Evolutionary conservation across 2,113 vertebrate species (phyloP), one percentile per base, ranked within the genome.

Genomic region (Rhipidura dahli): DNA sequence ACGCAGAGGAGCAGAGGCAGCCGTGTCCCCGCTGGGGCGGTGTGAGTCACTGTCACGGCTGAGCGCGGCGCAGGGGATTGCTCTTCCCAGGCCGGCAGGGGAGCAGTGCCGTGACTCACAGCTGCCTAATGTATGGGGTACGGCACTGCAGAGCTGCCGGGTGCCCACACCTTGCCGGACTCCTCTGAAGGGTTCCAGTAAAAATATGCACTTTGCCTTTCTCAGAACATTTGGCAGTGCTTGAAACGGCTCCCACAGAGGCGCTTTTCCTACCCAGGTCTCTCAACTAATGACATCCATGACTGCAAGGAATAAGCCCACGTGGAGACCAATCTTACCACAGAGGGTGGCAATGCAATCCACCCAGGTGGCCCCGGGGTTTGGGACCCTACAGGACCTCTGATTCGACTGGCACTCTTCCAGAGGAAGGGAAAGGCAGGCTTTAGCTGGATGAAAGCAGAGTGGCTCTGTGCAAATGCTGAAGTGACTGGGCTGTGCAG

Each of bases 191-290:
- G 40, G 13, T 37, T 84, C 77, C 59, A 71, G 50, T 15, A 59
- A 40, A 75, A 90, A 26, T 0, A 3, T 6, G 7, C 11, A 15
- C 35, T 1, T 7, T 37, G 49, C 47, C 54, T 64, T 66, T 80
- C 47, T 73, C 73, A 76, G 76, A 51, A 39, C 40, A 42, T 51
- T 42, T 56, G 44, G 39, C 27, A 75, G 80, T 8, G 72, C 53
- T 64, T 68, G 40, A 57, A 91, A 53, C 35, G 71, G 64, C 59
- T 87, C 44, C 61, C 23, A 6, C 19, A 63, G n/a, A 54, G 7
- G 22, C 0, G 4, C 17, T 42, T 27, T 16, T 28, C 69, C 15
- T 18, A 2, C 3, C 9, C 8, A 14, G 2, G 6, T 9, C 4
- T 26, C 85, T 28, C 30, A 72, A 1, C 33, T 75, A 53, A 68